phyloP scores from a whole-genome alignment of 1,140 invertebrate species.

The Octopus bimaculoides region DNA sequence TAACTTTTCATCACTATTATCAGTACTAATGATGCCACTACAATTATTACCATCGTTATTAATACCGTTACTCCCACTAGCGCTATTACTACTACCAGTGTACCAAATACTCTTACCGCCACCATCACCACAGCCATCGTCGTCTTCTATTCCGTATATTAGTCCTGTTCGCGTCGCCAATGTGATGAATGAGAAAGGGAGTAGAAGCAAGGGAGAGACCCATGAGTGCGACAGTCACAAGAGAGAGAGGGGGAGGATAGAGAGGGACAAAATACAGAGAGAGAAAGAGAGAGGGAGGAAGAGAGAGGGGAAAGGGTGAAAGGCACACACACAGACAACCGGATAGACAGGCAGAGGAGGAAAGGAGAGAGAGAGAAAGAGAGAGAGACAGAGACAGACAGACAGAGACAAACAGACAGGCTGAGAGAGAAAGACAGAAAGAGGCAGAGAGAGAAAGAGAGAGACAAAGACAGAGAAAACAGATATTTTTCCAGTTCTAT shows the following conservation, averaged over 20 bases:
- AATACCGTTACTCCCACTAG: too few species aligned
- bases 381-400: constrained; percentile 1
- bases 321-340: not conserved
- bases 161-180: too few species aligned
- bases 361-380: not conserved
- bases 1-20: too few species aligned
- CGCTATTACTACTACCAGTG: too few species aligned
- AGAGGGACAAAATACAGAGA: not conserved
- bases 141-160: too few species aligned
- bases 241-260: not conserved
- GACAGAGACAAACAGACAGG: not conserved
- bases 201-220: too few species aligned
- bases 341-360: not conserved
- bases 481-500: too few species aligned
- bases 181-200: too few species aligned
- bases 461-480: not conserved
- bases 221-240: not conserved
- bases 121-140: too few species aligned
- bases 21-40: too few species aligned
- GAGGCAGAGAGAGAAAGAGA: not conserved
- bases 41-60: too few species aligned
- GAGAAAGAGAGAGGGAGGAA: not conserved
- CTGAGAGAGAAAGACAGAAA: not conserved
- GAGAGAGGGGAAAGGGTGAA: not conserved
- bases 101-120: too few species aligned